Conservation (phyloP, 2,888 invertebrate species). For the Agrochola circellaris region DNA sequence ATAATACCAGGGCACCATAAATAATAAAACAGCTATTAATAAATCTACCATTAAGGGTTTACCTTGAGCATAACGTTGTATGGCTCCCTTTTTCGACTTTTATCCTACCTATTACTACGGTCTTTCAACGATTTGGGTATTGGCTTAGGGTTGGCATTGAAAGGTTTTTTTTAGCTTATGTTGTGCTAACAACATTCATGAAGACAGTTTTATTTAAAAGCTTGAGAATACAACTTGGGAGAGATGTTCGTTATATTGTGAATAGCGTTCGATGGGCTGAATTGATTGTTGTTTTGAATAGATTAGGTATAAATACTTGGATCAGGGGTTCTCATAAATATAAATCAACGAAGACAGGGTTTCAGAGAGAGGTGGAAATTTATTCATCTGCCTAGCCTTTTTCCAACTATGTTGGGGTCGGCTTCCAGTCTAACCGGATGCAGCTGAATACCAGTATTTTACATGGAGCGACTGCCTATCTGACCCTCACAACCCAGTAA, state of each 20-base stretch:
- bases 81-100: conserved; percentile 30
- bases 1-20: conserved; percentile 43
- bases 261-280: neutral
- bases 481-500: too few species aligned
- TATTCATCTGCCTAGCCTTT: too few species aligned
- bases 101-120: conserved; percentile 44
- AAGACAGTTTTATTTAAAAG: neutral
- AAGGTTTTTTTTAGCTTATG: neutral
- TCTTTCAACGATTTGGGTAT: conserved; percentile 49
- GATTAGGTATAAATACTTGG: neutral
- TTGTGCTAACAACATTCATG: neutral
- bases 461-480: too few species aligned
- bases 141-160: conserved; percentile 16
- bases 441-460: too few species aligned
- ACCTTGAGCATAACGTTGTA: conserved; percentile 39
- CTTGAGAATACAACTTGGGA: neutral
- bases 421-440: too few species aligned
- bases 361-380: neutral
- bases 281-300: neutral
- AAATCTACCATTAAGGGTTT: conserved; percentile 41
- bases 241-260: too few species aligned
- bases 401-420: too few species aligned
- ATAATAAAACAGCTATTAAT: conserved; percentile 49
- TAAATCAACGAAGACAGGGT: neutral
- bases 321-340: neutral